phyloP scores from a whole-genome alignment of 2,888 invertebrate genomes.

The Sminthurinus aureus region DNA sequence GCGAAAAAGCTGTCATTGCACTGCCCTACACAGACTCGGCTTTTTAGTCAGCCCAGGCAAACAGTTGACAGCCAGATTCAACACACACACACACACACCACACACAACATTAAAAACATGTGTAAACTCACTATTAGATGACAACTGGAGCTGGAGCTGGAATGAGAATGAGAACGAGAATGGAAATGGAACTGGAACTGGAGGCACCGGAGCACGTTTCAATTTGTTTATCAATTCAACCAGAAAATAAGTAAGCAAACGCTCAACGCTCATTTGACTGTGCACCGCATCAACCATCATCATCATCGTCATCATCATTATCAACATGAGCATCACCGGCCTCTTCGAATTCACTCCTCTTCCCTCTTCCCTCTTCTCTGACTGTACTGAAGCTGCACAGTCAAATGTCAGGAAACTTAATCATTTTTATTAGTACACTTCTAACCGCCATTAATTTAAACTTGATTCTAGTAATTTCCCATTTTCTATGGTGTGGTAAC shows the following conservation, averaged over 20 bases:
- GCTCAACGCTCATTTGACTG: conserved; percentile 47
- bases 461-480: neutral
- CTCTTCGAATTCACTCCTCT: too few species aligned
- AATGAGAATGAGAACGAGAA: too few species aligned
- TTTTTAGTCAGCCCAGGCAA: neutral
- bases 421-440: conserved; percentile 30
- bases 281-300: neutral
- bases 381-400: neutral
- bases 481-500: neutral
- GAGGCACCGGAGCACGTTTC: conserved; percentile 40
- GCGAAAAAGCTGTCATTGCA: neutral
- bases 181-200: too few species aligned
- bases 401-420: conserved; percentile 28
- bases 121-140: neutral
- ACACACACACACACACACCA: neutral
- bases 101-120: neutral
- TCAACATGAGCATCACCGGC: too few species aligned
- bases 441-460: conserved; percentile 31
- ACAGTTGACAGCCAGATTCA: neutral
- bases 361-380: too few species aligned
- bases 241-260: conserved; percentile 48
- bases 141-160: conserved; percentile 12
- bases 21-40: neutral
- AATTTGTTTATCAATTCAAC: conserved; percentile 51
- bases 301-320: neutral